Evolutionary conservation across 2,113 vertebrate genomes (phyloP).

Genomic region (Channa maculata): DNA sequence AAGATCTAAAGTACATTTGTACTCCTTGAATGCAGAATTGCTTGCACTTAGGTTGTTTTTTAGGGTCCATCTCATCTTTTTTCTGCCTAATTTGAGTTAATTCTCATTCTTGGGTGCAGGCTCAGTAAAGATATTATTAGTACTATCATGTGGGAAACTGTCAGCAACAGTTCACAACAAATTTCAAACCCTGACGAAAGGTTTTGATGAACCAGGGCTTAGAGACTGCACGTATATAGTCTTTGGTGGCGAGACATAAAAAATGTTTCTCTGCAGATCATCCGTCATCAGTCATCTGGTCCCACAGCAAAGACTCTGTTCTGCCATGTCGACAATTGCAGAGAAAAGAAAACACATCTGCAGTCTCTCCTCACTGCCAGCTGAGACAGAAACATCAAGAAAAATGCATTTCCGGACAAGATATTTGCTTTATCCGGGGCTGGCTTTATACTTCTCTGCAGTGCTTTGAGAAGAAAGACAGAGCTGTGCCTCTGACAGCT

Average conservation of each 20-base stretch:
- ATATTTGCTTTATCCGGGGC: conserved; percentile 26
- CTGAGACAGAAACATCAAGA: neutral
- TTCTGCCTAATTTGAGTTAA: conserved; percentile 26
- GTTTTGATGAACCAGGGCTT: conserved; percentile 12
- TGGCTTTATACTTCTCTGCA: conserved; percentile 21
- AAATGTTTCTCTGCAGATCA: conserved; percentile 28
- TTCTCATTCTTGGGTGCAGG: neutral
- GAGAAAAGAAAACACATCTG: conserved; percentile 3
- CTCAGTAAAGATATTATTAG: conserved; percentile 18
- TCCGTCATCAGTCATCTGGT: conserved; percentile 29
- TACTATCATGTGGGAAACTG: conserved; percentile 17
- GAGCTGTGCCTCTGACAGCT: conserved; percentile 5
- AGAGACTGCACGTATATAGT: neutral
- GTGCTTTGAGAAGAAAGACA: conserved; percentile 24
- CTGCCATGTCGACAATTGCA: neutral
- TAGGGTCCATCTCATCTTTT: neutral
- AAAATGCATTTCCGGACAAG: conserved; percentile 12
- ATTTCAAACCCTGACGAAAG: conserved; percentile 17
- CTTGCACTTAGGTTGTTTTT: conserved; percentile 1
- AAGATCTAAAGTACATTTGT: neutral
- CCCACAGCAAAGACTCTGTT: conserved; percentile 3
- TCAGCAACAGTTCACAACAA: conserved; percentile 24
- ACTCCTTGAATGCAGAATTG: neutral
- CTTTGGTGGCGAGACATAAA: conserved; percentile 41
- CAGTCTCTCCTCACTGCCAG: neutral